phyloP scores from a whole-genome alignment of 2,888 invertebrate species.

The Acanthosepion pharaonis region DNA sequence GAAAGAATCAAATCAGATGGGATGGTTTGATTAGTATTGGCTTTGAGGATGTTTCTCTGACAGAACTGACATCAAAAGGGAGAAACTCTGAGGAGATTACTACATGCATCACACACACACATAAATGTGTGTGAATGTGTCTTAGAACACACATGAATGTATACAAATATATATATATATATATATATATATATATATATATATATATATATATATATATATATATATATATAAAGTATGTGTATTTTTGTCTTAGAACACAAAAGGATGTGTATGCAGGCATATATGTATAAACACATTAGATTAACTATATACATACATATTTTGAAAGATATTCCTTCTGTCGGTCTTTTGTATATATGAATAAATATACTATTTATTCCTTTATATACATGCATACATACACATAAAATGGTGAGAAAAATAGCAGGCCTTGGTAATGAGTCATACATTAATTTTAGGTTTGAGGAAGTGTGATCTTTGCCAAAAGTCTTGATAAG shows the following conservation, averaged over 20 bases:
- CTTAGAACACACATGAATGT: neutral
- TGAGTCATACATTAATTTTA: too few relatives aligned
- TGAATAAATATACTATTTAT: too few relatives aligned
- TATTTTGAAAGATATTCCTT: neutral
- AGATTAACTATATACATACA: neutral
- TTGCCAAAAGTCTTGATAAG: too few relatives aligned
- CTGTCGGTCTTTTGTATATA: too few relatives aligned
- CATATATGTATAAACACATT: neutral
- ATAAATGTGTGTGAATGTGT: neutral
- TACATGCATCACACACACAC: neutral
- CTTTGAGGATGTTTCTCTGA: neutral
- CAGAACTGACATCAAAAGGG: neutral
- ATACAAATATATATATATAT: neutral
- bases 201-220: neutral
- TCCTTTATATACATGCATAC: too few relatives aligned
- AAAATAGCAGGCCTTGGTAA: too few relatives aligned
- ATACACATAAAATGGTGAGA: too few relatives aligned
- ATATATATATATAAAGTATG: neutral
- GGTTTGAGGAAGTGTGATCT: too few relatives aligned
- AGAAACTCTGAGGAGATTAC: neutral
- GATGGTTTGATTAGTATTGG: neutral
- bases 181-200: neutral
- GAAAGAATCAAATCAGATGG: neutral
- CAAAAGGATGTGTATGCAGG: neutral
- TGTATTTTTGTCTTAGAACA: neutral